phyloP scores from a whole-genome alignment of 2,888 invertebrate genomes.

The Coecobrya sp. region DNA sequence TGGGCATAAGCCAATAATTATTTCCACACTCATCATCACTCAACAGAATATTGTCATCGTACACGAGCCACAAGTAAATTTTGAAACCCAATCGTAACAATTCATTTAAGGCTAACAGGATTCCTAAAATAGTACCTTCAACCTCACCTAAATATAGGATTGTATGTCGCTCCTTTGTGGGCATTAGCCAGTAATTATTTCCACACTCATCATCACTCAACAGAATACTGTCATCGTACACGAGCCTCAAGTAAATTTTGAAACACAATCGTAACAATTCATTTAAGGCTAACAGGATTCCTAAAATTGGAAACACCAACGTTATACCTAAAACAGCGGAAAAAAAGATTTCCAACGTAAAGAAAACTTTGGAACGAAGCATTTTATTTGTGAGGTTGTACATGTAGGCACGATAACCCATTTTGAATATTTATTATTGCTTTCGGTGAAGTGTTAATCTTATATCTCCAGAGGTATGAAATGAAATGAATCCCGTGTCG shows the following conservation, averaged over 20 bases:
- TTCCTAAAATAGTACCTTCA: conserved; percentile 35
- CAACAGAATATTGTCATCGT: conserved; percentile 31
- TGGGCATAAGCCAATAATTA: conserved; percentile 2
- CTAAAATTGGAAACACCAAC: conserved; percentile 35
- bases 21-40: conserved; percentile 20
- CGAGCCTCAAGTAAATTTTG: neutral
- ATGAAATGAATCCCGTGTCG: neutral
- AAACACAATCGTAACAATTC: conserved; percentile 22
- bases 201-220: conserved; percentile 39
- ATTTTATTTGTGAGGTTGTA: neutral
- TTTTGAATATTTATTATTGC: neutral
- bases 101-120: too few species aligned
- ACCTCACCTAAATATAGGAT: conserved; percentile 75
- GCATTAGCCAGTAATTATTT: neutral
- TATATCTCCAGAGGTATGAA: neutral
- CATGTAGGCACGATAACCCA: neutral
- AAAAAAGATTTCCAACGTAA: neutral
- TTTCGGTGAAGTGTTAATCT: neutral
- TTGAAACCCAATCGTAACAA: neutral
- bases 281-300: too few species aligned
- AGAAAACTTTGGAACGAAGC: neutral
- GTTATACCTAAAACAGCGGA: conserved; percentile 28
- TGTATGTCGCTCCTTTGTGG: neutral
- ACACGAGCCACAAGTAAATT: neutral
- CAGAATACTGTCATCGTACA: conserved; percentile 16